Evolutionary conservation across 2,888 invertebrate species (phyloP).

Genomic region (Hypolimnas misippus): DNA sequence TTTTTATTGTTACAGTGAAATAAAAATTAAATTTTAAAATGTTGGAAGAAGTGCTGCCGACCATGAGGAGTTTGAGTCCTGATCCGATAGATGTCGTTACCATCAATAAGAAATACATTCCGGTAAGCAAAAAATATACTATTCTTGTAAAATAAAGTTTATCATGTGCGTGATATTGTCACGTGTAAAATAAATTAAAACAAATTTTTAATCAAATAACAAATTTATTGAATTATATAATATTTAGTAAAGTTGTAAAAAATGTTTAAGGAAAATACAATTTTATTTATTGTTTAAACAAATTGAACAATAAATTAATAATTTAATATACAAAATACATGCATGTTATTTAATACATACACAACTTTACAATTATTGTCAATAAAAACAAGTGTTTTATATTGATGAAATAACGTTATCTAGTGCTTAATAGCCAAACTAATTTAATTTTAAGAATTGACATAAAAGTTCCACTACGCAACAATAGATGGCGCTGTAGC

Average conservation of each 20-base stretch:
- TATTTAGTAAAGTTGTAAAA: too few species aligned
- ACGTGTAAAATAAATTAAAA: too few species aligned
- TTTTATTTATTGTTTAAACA: too few species aligned
- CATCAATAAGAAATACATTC: conserved; percentile 59
- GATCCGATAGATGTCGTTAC: conserved; percentile 65
- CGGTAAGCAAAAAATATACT: conserved; percentile 54
- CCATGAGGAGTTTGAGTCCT: conserved; percentile 81
- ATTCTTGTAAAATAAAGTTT: not conserved
- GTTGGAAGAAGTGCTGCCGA: conserved; percentile 77
- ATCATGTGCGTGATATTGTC: not conserved
- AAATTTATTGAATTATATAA: too few species aligned
- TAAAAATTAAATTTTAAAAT: conserved; percentile 50
- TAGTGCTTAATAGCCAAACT: not conserved
- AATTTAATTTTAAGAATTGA: not conserved
- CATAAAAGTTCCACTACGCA: conserved; percentile 36
- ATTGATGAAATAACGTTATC: not conserved
- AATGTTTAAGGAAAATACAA: too few species aligned
- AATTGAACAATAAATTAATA: too few species aligned
- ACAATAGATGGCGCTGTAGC: conserved; percentile 47
- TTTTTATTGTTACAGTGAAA: not conserved
- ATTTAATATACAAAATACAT: too few species aligned
- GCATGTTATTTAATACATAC: too few species aligned
- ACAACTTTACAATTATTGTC: too few species aligned
- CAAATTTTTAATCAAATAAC: too few species aligned
- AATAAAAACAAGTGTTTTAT: too few species aligned